Percentiles rank a stretch among this genome's conserved stretches.
These are phyloP conservation scores for Proterorhinus semilunaris DNA, from an alignment of 2,113 vertebrate species.

Conservation along the genomic window DNA sequence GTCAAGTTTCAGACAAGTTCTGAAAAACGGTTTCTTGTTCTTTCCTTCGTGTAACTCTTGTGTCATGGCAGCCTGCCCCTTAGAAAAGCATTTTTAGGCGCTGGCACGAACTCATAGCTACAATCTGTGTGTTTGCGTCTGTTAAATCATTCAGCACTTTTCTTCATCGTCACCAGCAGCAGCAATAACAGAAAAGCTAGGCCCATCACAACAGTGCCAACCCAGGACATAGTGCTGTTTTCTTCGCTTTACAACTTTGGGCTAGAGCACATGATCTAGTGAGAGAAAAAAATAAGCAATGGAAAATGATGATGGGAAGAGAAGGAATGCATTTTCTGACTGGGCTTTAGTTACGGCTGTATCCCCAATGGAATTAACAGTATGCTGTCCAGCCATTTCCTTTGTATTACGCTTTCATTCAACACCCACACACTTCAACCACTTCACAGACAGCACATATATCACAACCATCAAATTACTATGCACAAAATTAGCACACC, in stretches of 20 bases:
- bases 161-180: conserved; percentile 26
- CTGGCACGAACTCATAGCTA: conserved; percentile 45
- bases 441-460: conserved; percentile 32
- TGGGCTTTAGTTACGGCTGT: conserved; percentile 38
- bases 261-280: conserved; percentile 31
- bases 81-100: conserved; percentile 43
- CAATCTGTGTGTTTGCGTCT: conserved; percentile 52
- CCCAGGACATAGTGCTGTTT: conserved; percentile 35
- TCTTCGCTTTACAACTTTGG: conserved; percentile 41
- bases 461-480: conserved; percentile 43
- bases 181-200: conserved; percentile 37
- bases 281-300: conserved; percentile 21
- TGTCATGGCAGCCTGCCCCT: conserved; percentile 56
- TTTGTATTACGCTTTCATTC: conserved; percentile 52
- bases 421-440: conserved; percentile 54
- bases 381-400: conserved; percentile 41
- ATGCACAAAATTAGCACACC: conserved; percentile 33
- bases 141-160: conserved; percentile 70
- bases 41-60: conserved; percentile 34
- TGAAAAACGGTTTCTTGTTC: conserved; percentile 13
- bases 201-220: conserved; percentile 49
- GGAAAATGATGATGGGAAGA: conserved; percentile 53
- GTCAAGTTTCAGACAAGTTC: conserved; percentile 10
- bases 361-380: conserved; percentile 67
- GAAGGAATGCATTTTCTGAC: conserved; percentile 36